These are phyloP conservation scores for Cygnus atratus DNA, from an alignment of 2,113 vertebrate genomes.

Conservation along the genomic window DNA sequence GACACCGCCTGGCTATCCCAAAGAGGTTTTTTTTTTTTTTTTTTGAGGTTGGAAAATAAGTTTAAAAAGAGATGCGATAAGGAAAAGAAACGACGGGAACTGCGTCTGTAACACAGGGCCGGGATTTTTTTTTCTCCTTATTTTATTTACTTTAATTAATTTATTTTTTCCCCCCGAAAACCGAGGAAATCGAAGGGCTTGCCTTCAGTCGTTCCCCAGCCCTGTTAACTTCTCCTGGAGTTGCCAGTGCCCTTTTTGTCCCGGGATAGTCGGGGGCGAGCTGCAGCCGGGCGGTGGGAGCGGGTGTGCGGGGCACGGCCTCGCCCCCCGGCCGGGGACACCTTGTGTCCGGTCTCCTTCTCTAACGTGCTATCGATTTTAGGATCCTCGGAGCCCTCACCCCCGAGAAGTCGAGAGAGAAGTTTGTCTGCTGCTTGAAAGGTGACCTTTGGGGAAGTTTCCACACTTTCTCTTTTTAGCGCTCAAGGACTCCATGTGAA, in stretches of 20 bases:
- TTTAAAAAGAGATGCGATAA: neutral
- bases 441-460: constrained; percentile 54
- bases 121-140: neutral
- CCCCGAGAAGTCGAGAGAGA: neutral
- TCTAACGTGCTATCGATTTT: neutral
- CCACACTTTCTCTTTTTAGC: constrained; percentile 1
- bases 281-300: neutral
- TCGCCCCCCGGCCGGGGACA: neutral
- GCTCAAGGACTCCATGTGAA: constrained; percentile 19
- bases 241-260: neutral
- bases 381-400: neutral
- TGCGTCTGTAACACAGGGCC: neutral
- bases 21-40: neutral
- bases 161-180: neutral
- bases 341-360: neutral
- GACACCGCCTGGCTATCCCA: accelerated
- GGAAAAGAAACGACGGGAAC: neutral
- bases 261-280: neutral
- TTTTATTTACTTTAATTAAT: neutral
- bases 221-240: neutral
- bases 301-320: neutral
- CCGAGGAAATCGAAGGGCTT: neutral
- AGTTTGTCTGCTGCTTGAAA: neutral
- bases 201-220: neutral
- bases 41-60: neutral